Conservation (phyloP, 2,888 invertebrate species). For the Cephus runcator region DNA sequence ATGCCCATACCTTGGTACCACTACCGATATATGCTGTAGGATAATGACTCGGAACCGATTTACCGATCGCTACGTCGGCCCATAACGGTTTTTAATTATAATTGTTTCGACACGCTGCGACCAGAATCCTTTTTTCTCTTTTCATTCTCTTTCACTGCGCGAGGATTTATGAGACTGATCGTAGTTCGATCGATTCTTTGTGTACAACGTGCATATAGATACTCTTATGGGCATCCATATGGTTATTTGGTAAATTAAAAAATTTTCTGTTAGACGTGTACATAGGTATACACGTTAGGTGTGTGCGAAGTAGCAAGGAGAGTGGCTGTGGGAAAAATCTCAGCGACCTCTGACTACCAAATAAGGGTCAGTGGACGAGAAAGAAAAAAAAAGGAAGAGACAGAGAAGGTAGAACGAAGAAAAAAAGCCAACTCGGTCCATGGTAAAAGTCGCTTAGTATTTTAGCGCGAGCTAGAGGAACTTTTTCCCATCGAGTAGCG, state of each 20-base stretch:
- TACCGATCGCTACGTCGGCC: constrained; percentile 33
- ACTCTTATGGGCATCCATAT: not conserved
- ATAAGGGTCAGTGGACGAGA: constrained; percentile 23
- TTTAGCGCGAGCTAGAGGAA: not conserved
- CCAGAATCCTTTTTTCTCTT: not conserved
- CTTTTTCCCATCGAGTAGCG: not conserved
- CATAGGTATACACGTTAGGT: not conserved
- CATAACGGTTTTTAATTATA: constrained; percentile 55
- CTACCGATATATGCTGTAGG: constrained; percentile 20
- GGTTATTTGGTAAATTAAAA: not conserved
- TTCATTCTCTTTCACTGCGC: not conserved
- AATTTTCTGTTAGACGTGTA: not conserved
- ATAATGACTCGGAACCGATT: constrained; percentile 54
- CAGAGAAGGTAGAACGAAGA: constrained; percentile 20
- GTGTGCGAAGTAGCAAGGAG: not conserved
- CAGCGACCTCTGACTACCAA: not conserved
- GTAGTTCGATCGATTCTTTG: not conserved
- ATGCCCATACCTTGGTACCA: not conserved
- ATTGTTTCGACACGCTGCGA: constrained; percentile 45
- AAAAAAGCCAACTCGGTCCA: not conserved
- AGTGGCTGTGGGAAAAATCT: not conserved
- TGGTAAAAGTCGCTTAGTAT: constrained; percentile 2
- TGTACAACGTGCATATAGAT: not conserved
- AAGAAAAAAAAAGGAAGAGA: constrained; percentile 25
- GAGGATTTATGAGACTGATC: constrained; percentile 1